A percentile compares a stretch with the other conserved stretches of the same genome.
Conservation (phyloP, 30 jellyfish, hydroid and myxozoan species). For the Aurelia coerulea region DNA sequence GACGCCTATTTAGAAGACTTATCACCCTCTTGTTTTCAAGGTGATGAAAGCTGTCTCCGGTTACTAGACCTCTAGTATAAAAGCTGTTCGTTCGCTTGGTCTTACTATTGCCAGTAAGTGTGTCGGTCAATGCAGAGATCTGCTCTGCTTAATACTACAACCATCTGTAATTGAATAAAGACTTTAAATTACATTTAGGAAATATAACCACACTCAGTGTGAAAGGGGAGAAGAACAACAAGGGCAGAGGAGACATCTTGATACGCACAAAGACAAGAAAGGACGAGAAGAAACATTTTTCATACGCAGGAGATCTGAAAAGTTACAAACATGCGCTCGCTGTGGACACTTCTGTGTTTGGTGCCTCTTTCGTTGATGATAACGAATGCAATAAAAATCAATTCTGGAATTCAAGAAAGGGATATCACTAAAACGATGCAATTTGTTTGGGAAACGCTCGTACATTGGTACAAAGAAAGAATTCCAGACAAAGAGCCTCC, state of each 20-base stretch:
- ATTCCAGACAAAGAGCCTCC: conserved; percentile 69
- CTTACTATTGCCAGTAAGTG: neutral
- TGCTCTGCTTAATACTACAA: too few species aligned
- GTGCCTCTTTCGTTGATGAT: conserved; percentile 5
- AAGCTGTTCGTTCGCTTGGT: neutral
- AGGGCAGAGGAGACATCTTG: too few species aligned
- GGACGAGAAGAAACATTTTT: too few species aligned
- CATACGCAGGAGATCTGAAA: too few species aligned
- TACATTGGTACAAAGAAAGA: conserved; percentile 61
- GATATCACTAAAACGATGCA: conserved; percentile 68
- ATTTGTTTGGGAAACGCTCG: conserved; percentile 64
- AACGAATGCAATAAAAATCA: conserved; percentile 29
- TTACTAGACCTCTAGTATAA: conserved; percentile 38
- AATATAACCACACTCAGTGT: too few species aligned
- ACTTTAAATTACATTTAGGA: too few species aligned
- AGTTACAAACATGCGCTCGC: neutral
- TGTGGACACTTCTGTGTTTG: conserved; percentile 4
- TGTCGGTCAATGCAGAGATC: neutral
- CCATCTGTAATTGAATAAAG: too few species aligned
- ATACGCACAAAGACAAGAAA: too few species aligned
- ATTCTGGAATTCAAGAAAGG: conserved; percentile 31
- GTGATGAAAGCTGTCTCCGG: conserved; percentile 28
- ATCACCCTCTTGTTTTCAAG: conserved; percentile 49
- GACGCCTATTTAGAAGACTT: conserved; percentile 60
- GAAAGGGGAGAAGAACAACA: too few species aligned